These are phyloP conservation scores for Chinchilla lanigera DNA, from an alignment of 2,113 vertebrate genomes.

Conservation along the genomic window DNA sequence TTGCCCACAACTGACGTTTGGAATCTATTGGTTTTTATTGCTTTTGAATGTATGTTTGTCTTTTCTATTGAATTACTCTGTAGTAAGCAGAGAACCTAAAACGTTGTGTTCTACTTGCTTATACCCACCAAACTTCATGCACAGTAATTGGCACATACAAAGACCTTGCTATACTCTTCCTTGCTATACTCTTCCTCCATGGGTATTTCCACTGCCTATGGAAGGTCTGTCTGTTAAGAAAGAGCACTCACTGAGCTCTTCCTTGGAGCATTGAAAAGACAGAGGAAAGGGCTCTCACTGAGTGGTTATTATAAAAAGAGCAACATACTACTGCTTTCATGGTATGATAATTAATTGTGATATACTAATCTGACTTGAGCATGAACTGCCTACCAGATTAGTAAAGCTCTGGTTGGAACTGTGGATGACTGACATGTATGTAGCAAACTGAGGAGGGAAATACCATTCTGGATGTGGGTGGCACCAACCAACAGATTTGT, in stretches of 20 bases:
- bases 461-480: neutral
- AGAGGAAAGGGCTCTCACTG: neutral
- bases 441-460: neutral
- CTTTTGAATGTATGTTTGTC: neutral
- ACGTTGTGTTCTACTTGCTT: neutral
- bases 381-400: neutral
- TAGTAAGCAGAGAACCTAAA: neutral
- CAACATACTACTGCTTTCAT: neutral
- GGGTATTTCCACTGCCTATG: neutral
- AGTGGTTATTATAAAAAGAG: neutral
- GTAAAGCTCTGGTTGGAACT: neutral
- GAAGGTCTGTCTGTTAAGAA: neutral
- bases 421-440: neutral
- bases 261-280: neutral
- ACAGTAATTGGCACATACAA: neutral
- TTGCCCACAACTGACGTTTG: neutral
- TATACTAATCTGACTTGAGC: neutral
- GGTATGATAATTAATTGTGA: neutral
- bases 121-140: neutral
- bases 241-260: neutral
- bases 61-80: neutral
- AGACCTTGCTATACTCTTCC: rapidly evolving
- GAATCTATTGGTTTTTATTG: neutral
- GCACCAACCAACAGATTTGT: neutral
- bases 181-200: neutral